A percentile compares a stretch with the other conserved stretches of the same genome.
Evolutionary conservation across 2,797 vertebrate species (phyloP).

Genomic region (Gadopsis bispinosus): DNA sequence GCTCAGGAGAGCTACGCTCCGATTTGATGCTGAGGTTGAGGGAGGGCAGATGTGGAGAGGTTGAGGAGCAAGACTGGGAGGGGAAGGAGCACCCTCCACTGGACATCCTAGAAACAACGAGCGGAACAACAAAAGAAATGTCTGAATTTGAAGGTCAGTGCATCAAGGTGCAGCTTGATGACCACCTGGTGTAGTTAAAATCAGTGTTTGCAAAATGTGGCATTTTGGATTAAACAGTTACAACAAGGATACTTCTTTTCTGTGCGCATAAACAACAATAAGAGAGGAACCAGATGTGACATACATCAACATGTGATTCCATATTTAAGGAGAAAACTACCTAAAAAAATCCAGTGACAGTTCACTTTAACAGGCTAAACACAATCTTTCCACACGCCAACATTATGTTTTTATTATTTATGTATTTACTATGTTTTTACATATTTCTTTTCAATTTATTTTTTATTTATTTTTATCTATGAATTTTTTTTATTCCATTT

Average conservation of each 20-base stretch:
- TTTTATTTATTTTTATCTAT: background rate
- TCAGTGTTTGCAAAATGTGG: background rate
- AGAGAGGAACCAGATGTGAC: background rate
- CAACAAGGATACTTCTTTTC: no score
- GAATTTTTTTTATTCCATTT: background rate
- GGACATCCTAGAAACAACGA: conserved; percentile 78
- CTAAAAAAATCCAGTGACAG: background rate
- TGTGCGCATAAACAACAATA: background rate
- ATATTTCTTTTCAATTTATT: background rate
- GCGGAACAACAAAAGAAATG: conserved; percentile 18
- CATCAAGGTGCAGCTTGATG: background rate
- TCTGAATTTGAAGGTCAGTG: background rate
- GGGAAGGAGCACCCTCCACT: conserved; percentile 79
- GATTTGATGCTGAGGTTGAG: conserved; percentile 91
- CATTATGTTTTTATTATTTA: background rate
- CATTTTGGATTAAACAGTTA: background rate
- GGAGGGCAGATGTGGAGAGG: conserved; percentile 76
- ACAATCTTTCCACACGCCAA: background rate
- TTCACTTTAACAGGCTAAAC: background rate
- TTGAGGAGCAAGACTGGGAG: conserved; percentile 78
- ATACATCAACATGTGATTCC: background rate
- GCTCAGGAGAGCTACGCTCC: conserved; percentile 90
- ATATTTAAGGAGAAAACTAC: background rate
- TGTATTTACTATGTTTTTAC: background rate
- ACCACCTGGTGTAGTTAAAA: background rate